These are phyloP conservation scores for Diuraphis noxia DNA, from an alignment of 1,140 invertebrate species.

Conservation along the genomic window DNA sequence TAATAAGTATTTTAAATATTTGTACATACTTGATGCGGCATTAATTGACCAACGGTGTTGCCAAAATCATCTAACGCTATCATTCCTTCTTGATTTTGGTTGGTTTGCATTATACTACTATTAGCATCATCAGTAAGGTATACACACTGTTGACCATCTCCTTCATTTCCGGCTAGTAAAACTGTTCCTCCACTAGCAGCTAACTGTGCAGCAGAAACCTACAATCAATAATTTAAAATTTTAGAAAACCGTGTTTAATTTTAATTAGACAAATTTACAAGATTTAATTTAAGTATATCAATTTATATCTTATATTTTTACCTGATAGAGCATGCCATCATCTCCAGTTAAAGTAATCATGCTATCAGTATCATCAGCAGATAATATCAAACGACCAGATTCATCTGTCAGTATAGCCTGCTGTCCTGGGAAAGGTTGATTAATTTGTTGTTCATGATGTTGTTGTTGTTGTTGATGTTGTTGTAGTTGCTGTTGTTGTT, in stretches of 20 bases:
- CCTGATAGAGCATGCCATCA: slow-evolving; percentile 65
- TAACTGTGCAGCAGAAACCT: slow-evolving; percentile 66
- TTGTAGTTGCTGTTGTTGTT: neutral
- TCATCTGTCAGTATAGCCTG: slow-evolving; percentile 32
- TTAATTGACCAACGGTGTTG: slow-evolving; percentile 64
- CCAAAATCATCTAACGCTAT: slow-evolving; percentile 66
- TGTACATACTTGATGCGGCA: slow-evolving; percentile 61
- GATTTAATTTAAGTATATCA: neutral
- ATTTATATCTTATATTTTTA: slow-evolving; percentile 58
- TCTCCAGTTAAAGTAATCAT: slow-evolving; percentile 64
- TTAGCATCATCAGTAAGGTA: slow-evolving; percentile 67
- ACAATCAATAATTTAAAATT: neutral
- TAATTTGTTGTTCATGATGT: slow-evolving; percentile 26
- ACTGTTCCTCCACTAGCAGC: slow-evolving; percentile 60
- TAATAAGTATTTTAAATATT: too few species aligned
- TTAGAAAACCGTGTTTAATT: neutral
- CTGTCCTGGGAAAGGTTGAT: slow-evolving; percentile 27
- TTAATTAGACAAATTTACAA: neutral
- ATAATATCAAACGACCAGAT: slow-evolving; percentile 48
- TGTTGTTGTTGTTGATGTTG: slow-evolving; percentile 8
- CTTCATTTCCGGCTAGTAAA: slow-evolving; percentile 64
- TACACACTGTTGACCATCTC: slow-evolving; percentile 71
- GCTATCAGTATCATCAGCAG: slow-evolving; percentile 46
- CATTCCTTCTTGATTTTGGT: slow-evolving; percentile 60
- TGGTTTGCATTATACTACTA: slow-evolving; percentile 50